Conservation (phyloP, 2,797 vertebrate species). For the Enteromius argenteus region DNA sequence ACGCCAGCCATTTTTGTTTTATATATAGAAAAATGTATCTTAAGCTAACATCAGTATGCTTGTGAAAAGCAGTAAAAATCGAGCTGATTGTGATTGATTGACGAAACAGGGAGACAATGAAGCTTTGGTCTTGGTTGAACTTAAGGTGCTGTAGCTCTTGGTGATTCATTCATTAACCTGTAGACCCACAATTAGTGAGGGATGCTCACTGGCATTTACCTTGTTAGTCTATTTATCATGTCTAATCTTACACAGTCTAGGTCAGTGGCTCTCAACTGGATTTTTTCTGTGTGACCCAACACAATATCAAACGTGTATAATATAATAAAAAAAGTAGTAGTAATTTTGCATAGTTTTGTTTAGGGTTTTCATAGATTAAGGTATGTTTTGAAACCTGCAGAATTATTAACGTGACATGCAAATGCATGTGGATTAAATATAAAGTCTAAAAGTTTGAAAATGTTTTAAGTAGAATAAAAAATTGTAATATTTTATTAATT, state of each 20-base stretch:
- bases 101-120: not conserved
- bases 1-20: conserved; percentile 30
- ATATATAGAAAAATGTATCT: not conserved
- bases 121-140: conserved; percentile 10
- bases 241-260: conserved; percentile 17
- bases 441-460: not conserved
- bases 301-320: not conserved
- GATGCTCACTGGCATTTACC: conserved; percentile 36
- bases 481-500: no score
- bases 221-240: conserved; percentile 22
- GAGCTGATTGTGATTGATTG: not conserved
- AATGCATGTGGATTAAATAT: not conserved
- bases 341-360: not conserved
- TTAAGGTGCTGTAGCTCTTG: conserved; percentile 12
- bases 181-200: conserved; percentile 32
- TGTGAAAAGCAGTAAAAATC: not conserved
- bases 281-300: not conserved
- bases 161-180: conserved; percentile 45
- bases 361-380: not conserved
- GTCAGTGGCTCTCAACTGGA: conserved; percentile 4
- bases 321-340: no score
- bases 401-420: not conserved
- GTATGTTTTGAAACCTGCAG: not conserved
- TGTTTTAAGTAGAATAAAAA: no score
- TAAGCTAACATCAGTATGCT: not conserved